These are phyloP conservation scores for Onychostoma macrolepis DNA, from an alignment of 2,113 vertebrate species.

Conservation along the genomic window DNA sequence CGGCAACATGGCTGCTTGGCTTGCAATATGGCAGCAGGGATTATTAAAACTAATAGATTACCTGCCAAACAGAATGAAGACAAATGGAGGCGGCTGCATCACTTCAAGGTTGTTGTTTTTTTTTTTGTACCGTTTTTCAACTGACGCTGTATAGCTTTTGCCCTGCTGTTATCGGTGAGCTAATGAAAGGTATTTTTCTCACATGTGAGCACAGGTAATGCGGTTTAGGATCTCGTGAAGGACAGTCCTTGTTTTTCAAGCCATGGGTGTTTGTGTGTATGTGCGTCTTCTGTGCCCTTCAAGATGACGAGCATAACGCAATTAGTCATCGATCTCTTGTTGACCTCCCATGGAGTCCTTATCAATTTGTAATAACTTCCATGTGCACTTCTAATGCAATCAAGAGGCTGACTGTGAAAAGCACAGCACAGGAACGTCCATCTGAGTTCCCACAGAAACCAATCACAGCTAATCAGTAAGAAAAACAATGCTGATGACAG, in stretches of 20 bases:
- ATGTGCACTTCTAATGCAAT: constrained; percentile 70
- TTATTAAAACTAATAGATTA: constrained; percentile 63
- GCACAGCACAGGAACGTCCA: not conserved
- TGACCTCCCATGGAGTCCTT: constrained; percentile 75
- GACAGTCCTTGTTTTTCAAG: constrained; percentile 60
- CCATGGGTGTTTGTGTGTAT: constrained; percentile 33
- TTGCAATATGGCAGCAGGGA: constrained; percentile 49
- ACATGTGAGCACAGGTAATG: constrained; percentile 50
- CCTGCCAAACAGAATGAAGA: constrained; percentile 62
- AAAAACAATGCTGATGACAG: constrained; percentile 33
- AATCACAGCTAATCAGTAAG: constrained; percentile 19
- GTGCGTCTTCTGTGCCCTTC: constrained; percentile 57
- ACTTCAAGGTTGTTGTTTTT: constrained; percentile 62
- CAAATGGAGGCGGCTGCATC: constrained; percentile 57
- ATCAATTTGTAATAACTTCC: constrained; percentile 76
- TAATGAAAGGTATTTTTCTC: constrained; percentile 45
- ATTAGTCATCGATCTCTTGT: constrained; percentile 77
- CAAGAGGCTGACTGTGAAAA: constrained; percentile 61
- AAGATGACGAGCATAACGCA: constrained; percentile 69
- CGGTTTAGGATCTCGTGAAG: constrained; percentile 59
- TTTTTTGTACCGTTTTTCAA: constrained; percentile 34
- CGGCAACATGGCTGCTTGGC: constrained; percentile 42
- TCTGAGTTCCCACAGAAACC: not conserved
- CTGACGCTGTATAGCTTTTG: not conserved
- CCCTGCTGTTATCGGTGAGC: constrained; percentile 13